Evolutionary conservation across 2,797 vertebrate species (phyloP).

Genomic region (Lycodopsis pacificus): DNA sequence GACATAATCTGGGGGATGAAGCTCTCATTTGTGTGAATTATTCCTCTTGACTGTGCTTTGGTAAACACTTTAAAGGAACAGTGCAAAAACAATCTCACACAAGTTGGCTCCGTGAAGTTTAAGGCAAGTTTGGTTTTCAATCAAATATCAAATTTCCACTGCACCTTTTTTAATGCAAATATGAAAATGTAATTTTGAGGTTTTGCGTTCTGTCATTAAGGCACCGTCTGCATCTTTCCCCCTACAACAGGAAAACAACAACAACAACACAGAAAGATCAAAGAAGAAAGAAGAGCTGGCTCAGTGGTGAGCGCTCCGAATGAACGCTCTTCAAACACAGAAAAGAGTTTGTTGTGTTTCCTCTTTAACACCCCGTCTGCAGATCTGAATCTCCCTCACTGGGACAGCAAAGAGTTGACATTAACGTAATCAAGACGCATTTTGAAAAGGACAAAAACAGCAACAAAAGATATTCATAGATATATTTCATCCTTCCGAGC

Average conservation of each 20-base stretch:
- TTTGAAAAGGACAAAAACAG: constrained; percentile 52
- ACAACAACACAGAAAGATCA: constrained; percentile 21
- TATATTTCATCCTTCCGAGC: constrained; percentile 54
- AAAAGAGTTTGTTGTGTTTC: constrained; percentile 57
- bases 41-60: constrained; percentile 47
- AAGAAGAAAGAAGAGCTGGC: constrained; percentile 59
- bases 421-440: constrained; percentile 45
- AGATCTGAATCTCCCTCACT: constrained; percentile 32
- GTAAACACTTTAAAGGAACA: constrained; percentile 52
- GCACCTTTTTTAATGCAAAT: no score
- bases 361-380: constrained; percentile 55
- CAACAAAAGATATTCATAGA: neutral
- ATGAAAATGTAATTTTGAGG: no score
- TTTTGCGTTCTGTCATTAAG: constrained; percentile 48
- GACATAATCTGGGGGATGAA: neutral
- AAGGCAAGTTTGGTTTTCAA: constrained; percentile 49
- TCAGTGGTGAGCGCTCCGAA: constrained; percentile 66
- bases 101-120: constrained; percentile 13
- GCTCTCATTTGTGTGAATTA: neutral
- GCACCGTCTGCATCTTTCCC: constrained; percentile 27
- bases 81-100: constrained; percentile 40
- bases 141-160: neutral
- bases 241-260: constrained; percentile 40
- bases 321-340: constrained; percentile 54
- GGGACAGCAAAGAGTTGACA: constrained; percentile 57